Base-by-base conservation (phyloP, 1,140 invertebrate species). In the Plectrocnemia conspersa region DNA sequence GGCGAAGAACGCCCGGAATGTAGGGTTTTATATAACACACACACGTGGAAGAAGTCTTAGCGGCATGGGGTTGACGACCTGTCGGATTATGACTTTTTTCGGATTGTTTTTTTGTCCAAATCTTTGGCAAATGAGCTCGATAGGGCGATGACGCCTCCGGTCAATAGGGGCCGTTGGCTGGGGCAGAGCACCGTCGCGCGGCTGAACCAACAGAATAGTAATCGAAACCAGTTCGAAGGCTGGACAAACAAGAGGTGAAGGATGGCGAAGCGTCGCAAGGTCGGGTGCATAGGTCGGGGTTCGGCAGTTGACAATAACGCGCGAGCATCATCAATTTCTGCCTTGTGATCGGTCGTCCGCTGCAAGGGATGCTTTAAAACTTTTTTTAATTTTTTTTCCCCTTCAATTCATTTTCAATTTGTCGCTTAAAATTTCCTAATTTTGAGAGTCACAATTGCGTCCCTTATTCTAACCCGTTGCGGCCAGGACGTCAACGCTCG, bases 1-100 rank as follows among this genome's bases (percentile, higher is more conserved):
- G 10, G 24, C 23, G 15, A n/a, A 27, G 44, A 27, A 47, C 33
- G 44, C 25, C 23, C 18, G 23, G 24, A 47, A 47, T 47, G 44
- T 47, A 32, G 24, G 24, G 41, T 44, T 44, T 44, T 23, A 44
- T n/a, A 25, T 44, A n/a, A 19, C n/a, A n/a, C n/a, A n/a, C 25
- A 24, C 42, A 23, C 22, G 42, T 45, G 42, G 44, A 47, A n/a
- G n/a, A n/a, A 47, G 23, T 27, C 44, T 23, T 27, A 47, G n/a
- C n/a, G n/a, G n/a, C 25, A 16, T 10, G 7, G 25, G 44, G 19
- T 47, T 47, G 21, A 32, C 44, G 44, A 47, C 44, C 44, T 32
- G n/a, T n/a, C n/a, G n/a, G n/a, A n/a, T n/a, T n/a, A n/a, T n/a
- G n/a, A n/a, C n/a, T n/a, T n/a, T n/a, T n/a, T n/a, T n/a, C n/a